A percentile compares a stretch with the other conserved stretches of the same genome.
Conservation (phyloP, 2,113 vertebrate genomes). For the Chiloscyllium plagiosum region DNA sequence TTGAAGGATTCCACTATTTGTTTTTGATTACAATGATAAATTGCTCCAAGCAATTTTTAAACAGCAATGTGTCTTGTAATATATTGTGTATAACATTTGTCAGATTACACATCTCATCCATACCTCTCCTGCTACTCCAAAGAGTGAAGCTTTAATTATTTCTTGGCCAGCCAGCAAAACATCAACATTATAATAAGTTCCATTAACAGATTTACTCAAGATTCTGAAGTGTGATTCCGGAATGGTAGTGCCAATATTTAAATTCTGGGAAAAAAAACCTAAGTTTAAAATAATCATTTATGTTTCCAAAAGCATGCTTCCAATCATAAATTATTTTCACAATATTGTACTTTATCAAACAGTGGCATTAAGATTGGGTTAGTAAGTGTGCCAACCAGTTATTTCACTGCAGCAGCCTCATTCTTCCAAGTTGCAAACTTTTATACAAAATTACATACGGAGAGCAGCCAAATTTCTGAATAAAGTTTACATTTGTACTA, state of each 20-base stretch:
- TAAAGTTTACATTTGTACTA: background rate
- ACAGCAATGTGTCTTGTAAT: background rate
- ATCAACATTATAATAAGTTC: slow-evolving; percentile 48
- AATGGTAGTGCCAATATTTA: background rate
- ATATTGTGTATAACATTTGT: background rate
- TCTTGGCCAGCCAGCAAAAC: slow-evolving; percentile 44
- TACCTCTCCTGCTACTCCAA: slow-evolving; percentile 48
- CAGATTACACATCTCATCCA: slow-evolving; percentile 12
- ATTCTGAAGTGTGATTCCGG: slow-evolving; percentile 44
- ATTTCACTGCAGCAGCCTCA: background rate
- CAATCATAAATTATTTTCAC: background rate
- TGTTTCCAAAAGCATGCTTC: background rate
- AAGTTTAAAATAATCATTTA: background rate
- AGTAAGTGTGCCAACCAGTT: background rate
- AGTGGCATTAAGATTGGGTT: background rate
- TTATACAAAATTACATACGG: background rate
- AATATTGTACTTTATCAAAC: background rate
- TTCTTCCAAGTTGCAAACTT: background rate
- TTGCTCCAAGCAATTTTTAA: background rate
- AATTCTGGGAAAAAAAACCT: slow-evolving; percentile 31
- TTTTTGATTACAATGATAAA: background rate
- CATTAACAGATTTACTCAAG: slow-evolving; percentile 47
- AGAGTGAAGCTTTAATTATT: slow-evolving; percentile 46
- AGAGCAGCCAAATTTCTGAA: background rate
- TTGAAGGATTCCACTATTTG: background rate